Conservation (phyloP, 2,797 vertebrate genomes). For the Oophaga sylvatica region DNA sequence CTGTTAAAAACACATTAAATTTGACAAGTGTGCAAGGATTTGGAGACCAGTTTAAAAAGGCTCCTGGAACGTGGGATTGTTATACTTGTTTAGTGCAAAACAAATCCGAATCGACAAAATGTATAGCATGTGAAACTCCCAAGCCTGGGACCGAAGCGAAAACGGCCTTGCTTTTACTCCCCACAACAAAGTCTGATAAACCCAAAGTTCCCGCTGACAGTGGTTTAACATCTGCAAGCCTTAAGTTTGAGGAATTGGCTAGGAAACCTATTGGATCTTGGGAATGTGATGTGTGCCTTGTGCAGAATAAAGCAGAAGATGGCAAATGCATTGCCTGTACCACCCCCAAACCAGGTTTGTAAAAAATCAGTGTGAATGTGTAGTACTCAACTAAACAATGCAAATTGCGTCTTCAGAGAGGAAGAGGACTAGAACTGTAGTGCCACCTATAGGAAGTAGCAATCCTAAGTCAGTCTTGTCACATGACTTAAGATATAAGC, state of each 20-base stretch:
- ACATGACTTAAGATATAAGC: too few relatives aligned
- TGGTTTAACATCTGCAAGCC: constrained; percentile 68
- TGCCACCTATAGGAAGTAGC: too few relatives aligned
- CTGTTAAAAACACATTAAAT: constrained; percentile 70
- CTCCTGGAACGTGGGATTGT: constrained; percentile 89
- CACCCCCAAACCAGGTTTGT: constrained; percentile 86
- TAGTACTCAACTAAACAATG: background rate
- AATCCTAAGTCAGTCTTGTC: too few relatives aligned
- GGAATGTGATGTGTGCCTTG: constrained; percentile 87
- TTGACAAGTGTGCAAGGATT: constrained; percentile 68
- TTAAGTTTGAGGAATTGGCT: constrained; percentile 90
- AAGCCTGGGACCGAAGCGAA: constrained; percentile 93
- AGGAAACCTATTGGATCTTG: constrained; percentile 89
- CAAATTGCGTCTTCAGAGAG: too few relatives aligned
- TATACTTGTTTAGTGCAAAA: constrained; percentile 95
- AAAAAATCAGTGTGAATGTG: background rate
- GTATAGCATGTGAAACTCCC: constrained; percentile 92
- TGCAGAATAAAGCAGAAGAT: constrained; percentile 88
- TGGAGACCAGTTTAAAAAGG: constrained; percentile 80
- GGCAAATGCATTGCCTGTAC: constrained; percentile 88
- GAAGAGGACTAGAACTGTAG: too few relatives aligned
- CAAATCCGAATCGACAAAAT: constrained; percentile 89
- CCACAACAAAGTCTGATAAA: constrained; percentile 73
- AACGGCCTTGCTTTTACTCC: constrained; percentile 80
- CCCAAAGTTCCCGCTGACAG: constrained; percentile 62